Evolutionary conservation across 2,113 vertebrate species (phyloP).

Genomic region (Antigone vipio): DNA sequence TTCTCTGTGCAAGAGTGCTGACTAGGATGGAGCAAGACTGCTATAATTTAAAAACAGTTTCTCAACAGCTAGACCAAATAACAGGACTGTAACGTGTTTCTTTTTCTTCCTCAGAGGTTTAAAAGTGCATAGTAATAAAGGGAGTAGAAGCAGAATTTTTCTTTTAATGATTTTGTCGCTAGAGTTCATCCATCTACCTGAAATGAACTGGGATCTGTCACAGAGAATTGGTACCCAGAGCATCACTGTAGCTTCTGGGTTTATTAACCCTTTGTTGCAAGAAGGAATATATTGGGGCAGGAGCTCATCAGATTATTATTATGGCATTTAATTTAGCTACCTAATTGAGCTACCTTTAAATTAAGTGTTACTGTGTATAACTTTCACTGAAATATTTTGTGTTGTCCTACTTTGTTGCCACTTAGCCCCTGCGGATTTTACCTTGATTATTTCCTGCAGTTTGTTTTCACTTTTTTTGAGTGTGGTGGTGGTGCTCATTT

Average conservation of each 20-base stretch:
- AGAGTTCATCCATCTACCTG: not conserved
- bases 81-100: fast-evolving
- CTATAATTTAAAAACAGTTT: not conserved
- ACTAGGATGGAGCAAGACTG: not conserved
- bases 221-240: not conserved
- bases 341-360: not conserved
- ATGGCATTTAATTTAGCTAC: not conserved
- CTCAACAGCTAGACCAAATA: not conserved
- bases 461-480: not conserved
- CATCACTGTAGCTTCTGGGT: not conserved
- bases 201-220: not conserved
- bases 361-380: not conserved
- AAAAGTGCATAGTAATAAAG: not conserved
- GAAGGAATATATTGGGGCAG: not conserved
- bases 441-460: not conserved
- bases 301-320: not conserved
- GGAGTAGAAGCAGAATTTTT: not conserved
- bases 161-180: not conserved
- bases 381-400: not conserved
- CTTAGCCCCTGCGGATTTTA: not conserved
- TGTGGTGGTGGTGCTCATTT: not conserved
- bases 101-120: not conserved
- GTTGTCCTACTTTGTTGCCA: not conserved
- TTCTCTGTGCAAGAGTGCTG: not conserved
- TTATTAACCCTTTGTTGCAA: not conserved